Evolutionary conservation across 92 coral and sea anemone species (phyloP).

Genomic region (Hydrozoanthus gracilis): DNA sequence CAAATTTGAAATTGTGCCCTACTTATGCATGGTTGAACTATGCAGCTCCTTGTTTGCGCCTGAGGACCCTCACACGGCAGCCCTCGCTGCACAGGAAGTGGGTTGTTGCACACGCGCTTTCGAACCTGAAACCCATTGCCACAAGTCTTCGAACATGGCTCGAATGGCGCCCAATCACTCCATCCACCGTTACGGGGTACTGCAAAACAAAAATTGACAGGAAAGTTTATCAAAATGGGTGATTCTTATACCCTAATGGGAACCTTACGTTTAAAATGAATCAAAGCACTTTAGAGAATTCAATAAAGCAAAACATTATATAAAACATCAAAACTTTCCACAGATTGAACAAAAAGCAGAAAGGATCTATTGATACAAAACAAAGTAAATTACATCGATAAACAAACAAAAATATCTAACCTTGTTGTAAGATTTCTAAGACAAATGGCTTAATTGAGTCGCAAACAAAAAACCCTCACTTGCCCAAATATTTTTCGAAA

Average conservation of each 20-base stretch:
- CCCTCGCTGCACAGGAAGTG: not conserved
- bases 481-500: too few species aligned
- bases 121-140: constrained; percentile 17
- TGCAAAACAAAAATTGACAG: not conserved
- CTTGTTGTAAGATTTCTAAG: too few species aligned
- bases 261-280: not conserved
- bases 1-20: not conserved
- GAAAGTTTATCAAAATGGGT: not conserved
- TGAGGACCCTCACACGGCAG: not conserved
- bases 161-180: not conserved
- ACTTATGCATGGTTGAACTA: not conserved
- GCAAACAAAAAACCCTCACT: too few species aligned
- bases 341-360: too few species aligned
- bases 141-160: not conserved
- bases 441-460: too few species aligned
- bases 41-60: constrained; percentile 4
- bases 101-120: not conserved
- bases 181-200: not conserved
- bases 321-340: too few species aligned
- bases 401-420: too few species aligned
- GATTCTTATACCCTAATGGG: not conserved
- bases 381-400: too few species aligned
- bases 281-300: too few species aligned
- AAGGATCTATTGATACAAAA: too few species aligned
- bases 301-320: too few species aligned